Conservation (phyloP, 2,797 vertebrate genomes). For the Erpetoichthys calabaricus region DNA sequence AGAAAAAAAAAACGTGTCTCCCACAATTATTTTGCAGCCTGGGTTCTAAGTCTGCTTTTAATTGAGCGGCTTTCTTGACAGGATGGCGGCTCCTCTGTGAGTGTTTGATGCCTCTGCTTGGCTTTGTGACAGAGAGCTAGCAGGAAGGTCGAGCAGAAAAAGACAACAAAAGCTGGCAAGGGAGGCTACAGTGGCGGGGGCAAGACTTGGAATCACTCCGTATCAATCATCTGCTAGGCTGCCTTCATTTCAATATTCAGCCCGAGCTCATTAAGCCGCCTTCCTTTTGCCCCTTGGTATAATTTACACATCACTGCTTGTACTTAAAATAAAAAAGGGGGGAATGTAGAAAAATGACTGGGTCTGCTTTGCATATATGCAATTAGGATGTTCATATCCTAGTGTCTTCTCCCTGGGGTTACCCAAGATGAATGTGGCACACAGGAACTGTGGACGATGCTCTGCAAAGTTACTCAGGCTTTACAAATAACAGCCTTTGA, state of each 20-base stretch:
- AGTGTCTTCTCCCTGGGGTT: conserved; percentile 21
- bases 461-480: conserved; percentile 13
- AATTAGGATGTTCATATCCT: conserved; percentile 38
- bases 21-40: conserved; percentile 46
- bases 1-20: conserved; percentile 9
- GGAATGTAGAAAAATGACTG: conserved; percentile 34
- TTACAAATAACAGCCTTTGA: conserved; percentile 18
- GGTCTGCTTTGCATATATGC: conserved; percentile 34
- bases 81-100: conserved; percentile 25
- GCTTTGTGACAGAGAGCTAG: conserved; percentile 9
- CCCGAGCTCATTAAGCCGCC: conserved; percentile 15
- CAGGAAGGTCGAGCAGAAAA: background rate
- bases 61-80: conserved; percentile 41
- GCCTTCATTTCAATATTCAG: conserved; percentile 35
- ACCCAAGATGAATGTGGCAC: conserved; percentile 15
- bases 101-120: conserved; percentile 17
- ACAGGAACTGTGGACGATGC: conserved; percentile 8
- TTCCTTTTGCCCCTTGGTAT: conserved; percentile 26
- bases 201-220: conserved; percentile 23
- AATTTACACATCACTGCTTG: conserved; percentile 40
- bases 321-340: conserved; percentile 19
- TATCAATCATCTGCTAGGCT: conserved; percentile 19
- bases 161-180: conserved; percentile 6
- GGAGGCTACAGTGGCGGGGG: conserved; percentile 2
- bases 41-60: conserved; percentile 36